Percentiles rank a stretch among this genome's conserved stretches.
phyloP scores from a whole-genome alignment of 2,113 vertebrate genomes.

The Camelus bactrianus region DNA sequence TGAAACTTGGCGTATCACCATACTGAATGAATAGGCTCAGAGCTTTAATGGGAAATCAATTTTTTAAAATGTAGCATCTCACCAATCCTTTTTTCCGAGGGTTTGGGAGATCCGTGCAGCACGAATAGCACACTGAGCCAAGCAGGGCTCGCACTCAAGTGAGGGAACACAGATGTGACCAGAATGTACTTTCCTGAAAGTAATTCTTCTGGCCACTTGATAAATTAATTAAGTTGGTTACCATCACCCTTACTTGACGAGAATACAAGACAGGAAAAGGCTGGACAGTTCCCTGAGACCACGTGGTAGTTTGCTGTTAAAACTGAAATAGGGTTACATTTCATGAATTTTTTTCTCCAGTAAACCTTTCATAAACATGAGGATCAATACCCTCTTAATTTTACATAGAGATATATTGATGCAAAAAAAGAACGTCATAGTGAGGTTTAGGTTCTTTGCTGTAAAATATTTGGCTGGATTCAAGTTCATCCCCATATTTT shows the following conservation, averaged over 20 bases:
- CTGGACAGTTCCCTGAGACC: not conserved
- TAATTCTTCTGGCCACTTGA: not conserved
- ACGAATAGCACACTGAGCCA: not conserved
- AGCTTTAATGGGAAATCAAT: slow-evolving; percentile 55
- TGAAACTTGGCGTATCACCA: not conserved
- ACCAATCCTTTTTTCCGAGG: not conserved
- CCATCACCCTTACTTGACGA: not conserved
- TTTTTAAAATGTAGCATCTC: slow-evolving; percentile 38
- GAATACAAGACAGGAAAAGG: not conserved
- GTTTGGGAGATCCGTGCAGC: not conserved
- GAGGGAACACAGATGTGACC: not conserved
- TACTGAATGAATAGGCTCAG: not conserved
- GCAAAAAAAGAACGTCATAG: not conserved
- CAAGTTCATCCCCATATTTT: not conserved
- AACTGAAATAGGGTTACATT: not conserved
- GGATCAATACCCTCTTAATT: not conserved
- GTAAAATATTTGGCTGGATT: not conserved
- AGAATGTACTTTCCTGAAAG: not conserved
- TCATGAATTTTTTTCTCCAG: not conserved
- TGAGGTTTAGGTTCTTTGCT: not conserved
- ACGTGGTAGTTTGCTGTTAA: not conserved
- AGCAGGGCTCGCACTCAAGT: not conserved
- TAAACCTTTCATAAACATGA: not conserved
- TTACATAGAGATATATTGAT: not conserved
- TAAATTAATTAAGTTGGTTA: slow-evolving; percentile 2